Conservation (phyloP, 2,888 invertebrate genomes). For the Apeira syringaria region DNA sequence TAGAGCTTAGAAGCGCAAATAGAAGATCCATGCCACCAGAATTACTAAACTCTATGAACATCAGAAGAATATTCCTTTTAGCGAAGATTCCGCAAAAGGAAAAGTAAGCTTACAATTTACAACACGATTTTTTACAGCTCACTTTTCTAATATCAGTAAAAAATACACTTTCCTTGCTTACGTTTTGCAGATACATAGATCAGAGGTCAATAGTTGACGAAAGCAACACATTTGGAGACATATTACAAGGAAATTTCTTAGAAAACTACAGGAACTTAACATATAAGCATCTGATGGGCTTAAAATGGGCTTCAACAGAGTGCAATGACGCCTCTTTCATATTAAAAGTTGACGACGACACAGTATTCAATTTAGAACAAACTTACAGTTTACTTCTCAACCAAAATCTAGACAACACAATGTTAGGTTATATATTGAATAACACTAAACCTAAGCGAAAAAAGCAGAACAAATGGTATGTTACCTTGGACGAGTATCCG, state of each 20-base stretch:
- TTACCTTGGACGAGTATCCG: conserved; percentile 86
- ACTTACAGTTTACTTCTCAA: conserved; percentile 46
- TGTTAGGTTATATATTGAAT: conserved; percentile 88
- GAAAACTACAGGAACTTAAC: conserved; percentile 93
- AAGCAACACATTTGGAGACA: conserved; percentile 85
- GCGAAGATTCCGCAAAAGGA: conserved; percentile 83
- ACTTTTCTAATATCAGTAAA: too few relatives aligned
- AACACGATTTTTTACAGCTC: neutral
- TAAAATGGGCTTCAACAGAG: conserved; percentile 87
- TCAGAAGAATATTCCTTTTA: conserved; percentile 87
- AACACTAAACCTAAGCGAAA: conserved; percentile 86
- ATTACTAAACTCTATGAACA: conserved; percentile 82
- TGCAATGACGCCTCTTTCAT: conserved; percentile 86
- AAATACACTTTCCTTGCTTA: neutral
- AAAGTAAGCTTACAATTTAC: conserved; percentile 48
- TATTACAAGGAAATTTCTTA: conserved; percentile 89
- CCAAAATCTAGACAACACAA: conserved; percentile 37
- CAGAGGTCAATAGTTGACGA: conserved; percentile 86
- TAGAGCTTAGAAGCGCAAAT: conserved; percentile 87
- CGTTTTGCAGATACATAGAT: conserved; percentile 53
- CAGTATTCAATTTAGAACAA: conserved; percentile 87
- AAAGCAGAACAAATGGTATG: conserved; percentile 91
- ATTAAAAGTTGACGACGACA: conserved; percentile 93
- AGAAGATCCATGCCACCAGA: conserved; percentile 85
- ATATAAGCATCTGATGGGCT: conserved; percentile 92